A percentile compares a stretch with the other conserved stretches of the same genome.
Evolutionary conservation across 2,797 vertebrate genomes (phyloP).

Genomic region (Podarcis siculus): DNA sequence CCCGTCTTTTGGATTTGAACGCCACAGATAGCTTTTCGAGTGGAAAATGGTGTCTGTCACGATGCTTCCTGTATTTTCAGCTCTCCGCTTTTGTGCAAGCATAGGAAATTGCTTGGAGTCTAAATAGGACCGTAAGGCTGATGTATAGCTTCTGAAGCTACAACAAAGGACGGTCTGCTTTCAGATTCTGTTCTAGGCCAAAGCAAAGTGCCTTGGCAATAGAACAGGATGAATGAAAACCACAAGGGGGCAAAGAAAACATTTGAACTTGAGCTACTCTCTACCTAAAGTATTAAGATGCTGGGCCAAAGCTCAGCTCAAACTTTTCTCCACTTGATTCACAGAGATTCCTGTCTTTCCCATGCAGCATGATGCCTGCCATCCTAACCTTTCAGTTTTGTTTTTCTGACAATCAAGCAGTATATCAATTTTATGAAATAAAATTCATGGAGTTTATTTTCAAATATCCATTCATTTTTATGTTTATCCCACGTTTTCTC

Average conservation of each 20-base stretch:
- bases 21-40: constrained; percentile 79
- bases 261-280: background rate
- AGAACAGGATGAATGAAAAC: background rate
- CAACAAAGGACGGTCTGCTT: constrained; percentile 73
- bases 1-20: constrained; percentile 78
- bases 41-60: constrained; percentile 67
- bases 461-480: background rate
- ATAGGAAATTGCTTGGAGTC: constrained; percentile 76
- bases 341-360: background rate
- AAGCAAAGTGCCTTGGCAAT: background rate
- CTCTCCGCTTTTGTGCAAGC: constrained; percentile 70
- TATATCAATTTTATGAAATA: no score
- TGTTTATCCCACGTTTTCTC: no score
- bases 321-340: background rate
- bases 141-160: background rate
- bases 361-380: background rate
- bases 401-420: no score
- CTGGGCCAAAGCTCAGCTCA: background rate
- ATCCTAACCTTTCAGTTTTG: background rate
- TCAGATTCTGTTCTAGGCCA: constrained; percentile 15
- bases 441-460: background rate
- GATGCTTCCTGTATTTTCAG: constrained; percentile 80
- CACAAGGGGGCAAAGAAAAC: background rate
- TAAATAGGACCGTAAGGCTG: constrained; percentile 76
- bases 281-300: background rate